Base-by-base conservation (phyloP, 2,113 vertebrate species). In the Riparia riparia region DNA sequence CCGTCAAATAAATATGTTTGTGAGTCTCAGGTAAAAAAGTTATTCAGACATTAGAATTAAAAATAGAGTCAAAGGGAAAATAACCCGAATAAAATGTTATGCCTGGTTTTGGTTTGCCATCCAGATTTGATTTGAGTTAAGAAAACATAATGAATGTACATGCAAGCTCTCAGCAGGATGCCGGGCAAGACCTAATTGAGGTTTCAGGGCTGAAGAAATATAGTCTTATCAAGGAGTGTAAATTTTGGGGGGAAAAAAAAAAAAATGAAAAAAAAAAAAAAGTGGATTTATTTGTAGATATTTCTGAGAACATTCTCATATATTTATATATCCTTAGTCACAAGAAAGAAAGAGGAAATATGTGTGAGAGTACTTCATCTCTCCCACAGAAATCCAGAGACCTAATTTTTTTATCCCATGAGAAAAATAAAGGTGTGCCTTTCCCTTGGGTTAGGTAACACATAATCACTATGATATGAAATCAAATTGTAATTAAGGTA, bases 61-160 rank as follows among this genome's bases (percentile, higher is more conserved):
- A 91, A 91, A 77, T 51, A 58, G 42, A 97, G 64, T 60, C 82
- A 94, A 84, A 90, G 26, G 49, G 42, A 88, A 89, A 96, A 96
- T 80, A 93, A 94, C 61, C 15, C 42, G 32, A 90, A 91, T 83
- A 89, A 74, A 87, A 96, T 70, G 34, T 85, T 81, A 73, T 86
- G 15, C 45, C 26, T 88, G 82, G 76, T 90, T 93, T 93, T 72
- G 44, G 22, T 81, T 84, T 89, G 22, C 22, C 56, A 66, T 70
- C 57, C 83, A 82, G 37, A 73, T 78, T 89, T 24, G 7, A 66
- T 77, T 90, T 94, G 39, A 84, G 11, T 85, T 87, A 85, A 90
- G 47, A 91, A 93, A 95, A 89, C 16, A 42, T 73, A 80, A 93
- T 77, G 63, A 92, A 77, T 53, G 50, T 86, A 21, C 44, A 26